Evolutionary conservation across 1,140 invertebrate species (phyloP).

Genomic region (Chrysoperla carnea): DNA sequence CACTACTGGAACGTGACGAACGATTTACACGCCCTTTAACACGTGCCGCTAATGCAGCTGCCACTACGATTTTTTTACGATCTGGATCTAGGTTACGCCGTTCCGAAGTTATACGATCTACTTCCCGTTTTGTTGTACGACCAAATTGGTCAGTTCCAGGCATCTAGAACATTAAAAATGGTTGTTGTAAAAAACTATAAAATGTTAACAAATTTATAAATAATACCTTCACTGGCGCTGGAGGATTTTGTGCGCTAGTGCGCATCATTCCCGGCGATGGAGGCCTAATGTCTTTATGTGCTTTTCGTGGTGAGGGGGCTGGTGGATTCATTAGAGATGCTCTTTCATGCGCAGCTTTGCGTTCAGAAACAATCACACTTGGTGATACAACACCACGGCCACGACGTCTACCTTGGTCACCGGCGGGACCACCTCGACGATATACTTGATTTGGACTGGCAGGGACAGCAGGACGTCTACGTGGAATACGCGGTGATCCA

Average conservation of each 20-base stretch:
- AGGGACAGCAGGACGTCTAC: slow-evolving; percentile 4
- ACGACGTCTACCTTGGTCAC: slow-evolving; percentile 6
- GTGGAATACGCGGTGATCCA: not conserved
- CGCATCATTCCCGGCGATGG: slow-evolving; percentile 27
- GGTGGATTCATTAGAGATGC: slow-evolving; percentile 51
- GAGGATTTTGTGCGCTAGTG: slow-evolving; percentile 21
- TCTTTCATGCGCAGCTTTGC: slow-evolving; percentile 32
- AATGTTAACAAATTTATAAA: not conserved
- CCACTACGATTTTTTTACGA: slow-evolving; percentile 16
- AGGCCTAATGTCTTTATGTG: slow-evolving; percentile 18
- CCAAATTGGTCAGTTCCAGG: slow-evolving; percentile 12
- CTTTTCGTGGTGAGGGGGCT: slow-evolving; percentile 31
- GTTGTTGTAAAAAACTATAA: not conserved
- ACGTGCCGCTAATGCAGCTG: slow-evolving; percentile 16
- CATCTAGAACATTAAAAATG: not conserved
- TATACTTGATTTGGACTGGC: not conserved
- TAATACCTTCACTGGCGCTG: slow-evolving; percentile 12
- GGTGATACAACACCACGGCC: slow-evolving; percentile 22
- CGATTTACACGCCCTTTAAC: slow-evolving; percentile 13
- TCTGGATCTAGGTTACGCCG: not conserved
- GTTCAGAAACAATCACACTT: slow-evolving; percentile 37
- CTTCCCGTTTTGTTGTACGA: slow-evolving; percentile 4
- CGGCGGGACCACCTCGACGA: not conserved
- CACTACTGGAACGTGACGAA: slow-evolving; percentile 24
- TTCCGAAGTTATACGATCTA: not conserved